Conservation (phyloP, 2,113 vertebrate genomes). For the Antennarius striatus region DNA sequence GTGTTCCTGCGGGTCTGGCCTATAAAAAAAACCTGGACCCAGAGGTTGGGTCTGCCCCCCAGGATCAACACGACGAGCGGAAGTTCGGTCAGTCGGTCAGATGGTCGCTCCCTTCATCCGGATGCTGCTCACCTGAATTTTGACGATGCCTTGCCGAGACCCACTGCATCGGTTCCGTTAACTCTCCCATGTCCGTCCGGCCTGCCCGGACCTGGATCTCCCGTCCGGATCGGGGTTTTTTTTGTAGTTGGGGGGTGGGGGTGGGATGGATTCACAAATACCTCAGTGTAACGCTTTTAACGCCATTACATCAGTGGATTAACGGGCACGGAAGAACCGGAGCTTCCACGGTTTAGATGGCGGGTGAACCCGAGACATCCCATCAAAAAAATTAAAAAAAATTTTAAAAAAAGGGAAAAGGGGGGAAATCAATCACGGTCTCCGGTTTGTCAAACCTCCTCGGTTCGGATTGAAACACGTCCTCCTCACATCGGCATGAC, state of each 20-base stretch:
- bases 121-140: slow-evolving; percentile 74
- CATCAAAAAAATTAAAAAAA: slow-evolving; percentile 17
- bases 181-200: slow-evolving; percentile 72
- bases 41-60: neutral
- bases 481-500: neutral
- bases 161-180: slow-evolving; percentile 73
- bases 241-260: neutral
- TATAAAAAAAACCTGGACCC: too few relatives aligned
- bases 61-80: neutral
- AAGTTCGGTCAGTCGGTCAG: neutral
- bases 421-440: slow-evolving; percentile 8
- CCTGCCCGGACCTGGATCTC: slow-evolving; percentile 45
- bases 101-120: neutral
- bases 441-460: neutral
- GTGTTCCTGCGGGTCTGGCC: too few relatives aligned
- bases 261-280: slow-evolving; percentile 36
- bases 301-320: slow-evolving; percentile 57
- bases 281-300: slow-evolving; percentile 32
- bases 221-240: slow-evolving; percentile 31
- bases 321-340: slow-evolving; percentile 37
- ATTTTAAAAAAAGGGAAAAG: too few relatives aligned
- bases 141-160: slow-evolving; percentile 71
- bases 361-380: slow-evolving; percentile 18
- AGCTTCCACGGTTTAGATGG: slow-evolving; percentile 33
- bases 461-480: too few relatives aligned